Percentiles rank a stretch among this genome's conserved stretches.
These are phyloP conservation scores for Sympetrum striolatum DNA, from an alignment of 2,888 invertebrate species.

Conservation along the genomic window DNA sequence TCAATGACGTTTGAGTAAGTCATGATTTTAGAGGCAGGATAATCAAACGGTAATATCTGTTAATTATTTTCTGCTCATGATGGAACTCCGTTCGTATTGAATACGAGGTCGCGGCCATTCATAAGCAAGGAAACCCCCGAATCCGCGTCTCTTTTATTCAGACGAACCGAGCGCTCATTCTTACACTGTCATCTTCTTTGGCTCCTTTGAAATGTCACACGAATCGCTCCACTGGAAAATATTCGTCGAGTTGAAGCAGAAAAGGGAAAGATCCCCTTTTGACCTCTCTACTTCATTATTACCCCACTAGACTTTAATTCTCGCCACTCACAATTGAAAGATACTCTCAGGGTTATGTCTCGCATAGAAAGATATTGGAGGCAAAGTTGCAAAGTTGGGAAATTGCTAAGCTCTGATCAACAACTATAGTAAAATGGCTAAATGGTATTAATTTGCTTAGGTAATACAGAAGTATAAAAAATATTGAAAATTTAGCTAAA, in stretches of 20 bases:
- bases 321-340: not conserved
- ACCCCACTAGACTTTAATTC: not conserved
- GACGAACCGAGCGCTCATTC: not conserved
- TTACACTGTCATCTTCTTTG: not conserved
- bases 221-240: not conserved
- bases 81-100: no score
- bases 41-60: no score
- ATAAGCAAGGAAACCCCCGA: not conserved
- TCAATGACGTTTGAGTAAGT: no score
- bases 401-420: no score
- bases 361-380: no score
- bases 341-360: not conserved
- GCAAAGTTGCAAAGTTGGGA: no score
- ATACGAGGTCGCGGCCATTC: not conserved
- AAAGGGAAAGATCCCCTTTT: not conserved
- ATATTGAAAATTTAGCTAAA: no score
- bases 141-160: not conserved
- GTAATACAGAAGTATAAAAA: no score
- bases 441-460: no score
- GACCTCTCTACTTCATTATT: not conserved
- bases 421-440: no score
- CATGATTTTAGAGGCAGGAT: no score
- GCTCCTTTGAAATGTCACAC: not conserved
- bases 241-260: not conserved
- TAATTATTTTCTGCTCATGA: no score